phyloP scores from a whole-genome alignment of 2,888 invertebrate species.

The Acanthoscelides obtectus region DNA sequence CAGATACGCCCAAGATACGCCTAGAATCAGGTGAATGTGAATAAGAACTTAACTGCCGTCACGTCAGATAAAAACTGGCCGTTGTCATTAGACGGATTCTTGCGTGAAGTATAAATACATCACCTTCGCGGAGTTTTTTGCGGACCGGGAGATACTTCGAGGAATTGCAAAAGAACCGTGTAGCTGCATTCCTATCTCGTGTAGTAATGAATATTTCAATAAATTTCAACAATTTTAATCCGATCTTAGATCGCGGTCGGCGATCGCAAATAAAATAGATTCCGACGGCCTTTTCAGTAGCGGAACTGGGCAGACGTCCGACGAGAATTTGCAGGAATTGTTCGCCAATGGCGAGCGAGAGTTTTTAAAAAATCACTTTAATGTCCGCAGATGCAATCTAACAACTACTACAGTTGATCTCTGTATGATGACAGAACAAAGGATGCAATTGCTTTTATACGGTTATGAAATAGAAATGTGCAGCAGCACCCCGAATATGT shows the following conservation, averaged over 20 bases:
- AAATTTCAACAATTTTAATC: slow-evolving; percentile 43
- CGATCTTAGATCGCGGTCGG: slow-evolving; percentile 28
- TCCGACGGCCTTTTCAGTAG: slow-evolving; percentile 18
- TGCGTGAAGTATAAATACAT: slow-evolving; percentile 33
- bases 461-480: no score
- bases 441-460: no score
- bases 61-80: slow-evolving; percentile 15
- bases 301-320: background rate
- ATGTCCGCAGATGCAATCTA: no score
- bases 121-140: slow-evolving; percentile 23
- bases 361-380: no score
- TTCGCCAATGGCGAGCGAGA: no score
- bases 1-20: background rate
- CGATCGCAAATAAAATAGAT: slow-evolving; percentile 25
- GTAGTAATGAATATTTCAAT: slow-evolving; percentile 46
- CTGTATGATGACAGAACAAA: no score
- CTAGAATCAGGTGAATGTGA: background rate
- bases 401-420: no score
- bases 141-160: slow-evolving; percentile 25
- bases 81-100: slow-evolving; percentile 23
- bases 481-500: no score
- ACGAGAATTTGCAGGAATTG: background rate
- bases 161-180: slow-evolving; percentile 34
- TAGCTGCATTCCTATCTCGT: slow-evolving; percentile 38
- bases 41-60: background rate